Percentiles rank a stretch among this genome's conserved stretches.
Evolutionary conservation across 2,888 invertebrate species (phyloP).

Genomic region (Lepidochrysops patricia): DNA sequence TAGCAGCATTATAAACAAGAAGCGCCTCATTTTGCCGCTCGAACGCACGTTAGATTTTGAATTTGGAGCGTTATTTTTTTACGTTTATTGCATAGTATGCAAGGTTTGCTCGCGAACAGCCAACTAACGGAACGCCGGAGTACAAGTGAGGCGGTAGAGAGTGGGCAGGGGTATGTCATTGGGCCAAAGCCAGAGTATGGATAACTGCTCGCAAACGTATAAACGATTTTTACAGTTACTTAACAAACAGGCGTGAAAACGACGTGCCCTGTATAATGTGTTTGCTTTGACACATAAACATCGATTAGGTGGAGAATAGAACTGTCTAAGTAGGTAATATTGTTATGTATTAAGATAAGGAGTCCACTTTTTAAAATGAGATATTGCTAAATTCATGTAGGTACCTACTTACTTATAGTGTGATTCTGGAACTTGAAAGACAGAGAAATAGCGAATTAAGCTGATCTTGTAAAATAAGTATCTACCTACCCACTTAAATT

Average conservation of each 20-base stretch:
- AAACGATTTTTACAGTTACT: conserved; percentile 53
- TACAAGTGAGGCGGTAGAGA: conserved; percentile 42
- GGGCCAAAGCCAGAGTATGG: conserved; percentile 48
- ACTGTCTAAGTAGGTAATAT: not conserved
- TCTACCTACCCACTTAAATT: too few species aligned
- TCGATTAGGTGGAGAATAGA: not conserved
- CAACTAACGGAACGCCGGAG: conserved; percentile 56
- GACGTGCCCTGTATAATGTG: conserved; percentile 10
- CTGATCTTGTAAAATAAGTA: too few species aligned
- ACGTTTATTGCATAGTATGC: conserved; percentile 32
- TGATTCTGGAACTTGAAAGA: too few species aligned
- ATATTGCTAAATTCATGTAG: too few species aligned
- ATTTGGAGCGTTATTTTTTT: conserved; percentile 25
- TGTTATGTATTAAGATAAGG: too few species aligned
- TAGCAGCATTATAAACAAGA: conserved; percentile 35
- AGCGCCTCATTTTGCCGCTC: conserved; percentile 46
- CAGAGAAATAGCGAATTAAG: too few species aligned
- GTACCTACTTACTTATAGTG: too few species aligned
- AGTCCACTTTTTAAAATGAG: too few species aligned
- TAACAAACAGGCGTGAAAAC: conserved; percentile 34
- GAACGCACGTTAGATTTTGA: conserved; percentile 28
- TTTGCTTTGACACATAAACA: conserved; percentile 1
- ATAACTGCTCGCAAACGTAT: conserved; percentile 36
- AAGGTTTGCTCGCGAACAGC: conserved; percentile 15
- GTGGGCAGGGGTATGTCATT: conserved; percentile 40